Conservation (phyloP, 2,113 vertebrate genomes). For the Platysternon megacephalum region DNA sequence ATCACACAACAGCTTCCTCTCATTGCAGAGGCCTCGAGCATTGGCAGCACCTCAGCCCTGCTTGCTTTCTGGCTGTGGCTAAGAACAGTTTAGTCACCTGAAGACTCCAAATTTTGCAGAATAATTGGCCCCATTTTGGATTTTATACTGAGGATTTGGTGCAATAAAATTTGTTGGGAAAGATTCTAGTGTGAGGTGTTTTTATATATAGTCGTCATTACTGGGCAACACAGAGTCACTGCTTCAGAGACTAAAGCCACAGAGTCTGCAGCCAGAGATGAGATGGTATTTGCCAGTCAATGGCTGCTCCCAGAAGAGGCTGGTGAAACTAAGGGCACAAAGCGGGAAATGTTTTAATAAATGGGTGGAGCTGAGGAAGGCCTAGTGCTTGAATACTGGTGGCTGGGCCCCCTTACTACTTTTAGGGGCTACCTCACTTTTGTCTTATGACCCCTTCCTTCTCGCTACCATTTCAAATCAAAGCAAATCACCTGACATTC, state of each 20-base stretch:
- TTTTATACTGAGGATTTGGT: not conserved
- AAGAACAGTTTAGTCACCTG: not conserved
- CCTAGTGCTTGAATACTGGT: too few relatives aligned
- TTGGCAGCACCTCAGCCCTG: not conserved
- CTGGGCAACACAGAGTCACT: not conserved
- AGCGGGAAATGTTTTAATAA: not conserved
- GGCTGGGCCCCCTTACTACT: too few relatives aligned
- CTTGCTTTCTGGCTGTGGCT: not conserved
- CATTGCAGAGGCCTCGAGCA: not conserved
- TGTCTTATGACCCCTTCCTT: too few relatives aligned
- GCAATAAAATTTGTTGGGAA: not conserved
- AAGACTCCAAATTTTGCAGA: not conserved
- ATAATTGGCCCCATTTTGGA: not conserved
- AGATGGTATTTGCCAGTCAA: not conserved
- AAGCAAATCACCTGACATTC: too few relatives aligned
- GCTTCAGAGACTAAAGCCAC: not conserved
- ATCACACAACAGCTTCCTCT: not conserved
- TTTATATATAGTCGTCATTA: not conserved
- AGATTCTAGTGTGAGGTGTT: not conserved
- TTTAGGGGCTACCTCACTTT: too few relatives aligned
- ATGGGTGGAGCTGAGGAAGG: too few relatives aligned
- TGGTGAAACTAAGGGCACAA: not conserved
- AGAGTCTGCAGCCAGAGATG: not conserved
- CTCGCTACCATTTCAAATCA: too few relatives aligned
- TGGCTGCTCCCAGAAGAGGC: not conserved